Evolutionary conservation across 2,113 vertebrate genomes (phyloP).

Genomic region (Tor tambroides): DNA sequence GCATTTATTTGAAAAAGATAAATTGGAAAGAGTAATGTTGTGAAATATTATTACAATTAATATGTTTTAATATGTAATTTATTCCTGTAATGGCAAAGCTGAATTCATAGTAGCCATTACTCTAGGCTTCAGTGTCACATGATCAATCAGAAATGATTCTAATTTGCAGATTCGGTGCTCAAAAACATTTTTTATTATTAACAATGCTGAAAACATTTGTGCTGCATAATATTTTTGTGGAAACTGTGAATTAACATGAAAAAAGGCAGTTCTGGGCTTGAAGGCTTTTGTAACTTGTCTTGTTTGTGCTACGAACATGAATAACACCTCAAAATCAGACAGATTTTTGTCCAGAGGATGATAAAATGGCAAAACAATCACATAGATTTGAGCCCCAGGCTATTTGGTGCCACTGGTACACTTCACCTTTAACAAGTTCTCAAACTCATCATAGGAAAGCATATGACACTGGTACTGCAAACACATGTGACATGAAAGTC

Average conservation of each 20-base stretch:
- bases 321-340: not conserved
- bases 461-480: constrained; percentile 4
- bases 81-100: not conserved
- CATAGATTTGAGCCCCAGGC: not conserved
- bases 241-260: not conserved
- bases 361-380: not conserved
- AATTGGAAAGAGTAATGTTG: not conserved
- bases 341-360: not conserved
- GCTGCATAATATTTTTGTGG: not conserved
- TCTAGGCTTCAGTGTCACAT: not conserved
- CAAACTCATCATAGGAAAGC: not conserved
- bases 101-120: not conserved
- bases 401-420: not conserved
- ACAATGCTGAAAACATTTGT: not conserved
- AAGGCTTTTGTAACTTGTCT: not conserved
- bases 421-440: constrained; percentile 8
- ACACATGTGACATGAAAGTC: constrained; percentile 2
- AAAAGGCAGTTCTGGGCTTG: not conserved
- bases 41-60: not conserved
- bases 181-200: not conserved
- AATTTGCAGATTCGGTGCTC: not conserved
- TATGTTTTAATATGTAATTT: not conserved
- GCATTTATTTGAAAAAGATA: not conserved
- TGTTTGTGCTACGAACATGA: not conserved
- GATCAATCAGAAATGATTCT: not conserved